Conservation (phyloP, 2,113 vertebrate genomes). For the Toxostoma redivivum region DNA sequence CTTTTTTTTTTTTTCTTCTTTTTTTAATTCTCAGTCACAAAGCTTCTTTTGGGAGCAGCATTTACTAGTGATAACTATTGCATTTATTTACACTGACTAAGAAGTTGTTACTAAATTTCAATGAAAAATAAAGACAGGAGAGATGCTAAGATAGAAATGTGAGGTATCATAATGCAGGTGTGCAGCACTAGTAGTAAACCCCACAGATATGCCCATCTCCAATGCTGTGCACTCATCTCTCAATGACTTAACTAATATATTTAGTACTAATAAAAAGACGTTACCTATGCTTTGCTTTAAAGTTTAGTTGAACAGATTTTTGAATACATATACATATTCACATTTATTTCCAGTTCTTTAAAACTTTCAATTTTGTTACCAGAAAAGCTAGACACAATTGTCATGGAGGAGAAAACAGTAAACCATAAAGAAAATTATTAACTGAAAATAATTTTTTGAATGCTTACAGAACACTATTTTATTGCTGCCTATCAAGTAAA, state of each 20-base stretch:
- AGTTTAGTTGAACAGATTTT: not conserved
- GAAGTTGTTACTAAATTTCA: not conserved
- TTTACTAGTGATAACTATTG: not conserved
- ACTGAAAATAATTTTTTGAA: not conserved
- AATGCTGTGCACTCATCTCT: not conserved
- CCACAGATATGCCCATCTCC: not conserved
- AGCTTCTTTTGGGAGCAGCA: not conserved
- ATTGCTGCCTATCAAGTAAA: not conserved
- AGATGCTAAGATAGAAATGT: not conserved
- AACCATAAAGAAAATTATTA: not conserved
- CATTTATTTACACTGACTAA: not conserved
- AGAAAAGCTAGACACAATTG: not conserved
- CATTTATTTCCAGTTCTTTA: not conserved
- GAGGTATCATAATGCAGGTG: not conserved
- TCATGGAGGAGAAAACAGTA: rapidly evolving
- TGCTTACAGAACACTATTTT: not conserved
- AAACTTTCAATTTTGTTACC: not conserved
- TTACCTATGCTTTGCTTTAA: not conserved
- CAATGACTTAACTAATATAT: not conserved
- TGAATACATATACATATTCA: not conserved
- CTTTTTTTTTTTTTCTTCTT: not conserved
- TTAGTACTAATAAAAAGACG: not conserved
- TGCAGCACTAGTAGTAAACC: not conserved
- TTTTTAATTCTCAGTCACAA: not conserved
- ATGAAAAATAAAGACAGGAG: not conserved